Conservation (phyloP, 2,113 vertebrate genomes). For the Oncorhynchus masou region DNA sequence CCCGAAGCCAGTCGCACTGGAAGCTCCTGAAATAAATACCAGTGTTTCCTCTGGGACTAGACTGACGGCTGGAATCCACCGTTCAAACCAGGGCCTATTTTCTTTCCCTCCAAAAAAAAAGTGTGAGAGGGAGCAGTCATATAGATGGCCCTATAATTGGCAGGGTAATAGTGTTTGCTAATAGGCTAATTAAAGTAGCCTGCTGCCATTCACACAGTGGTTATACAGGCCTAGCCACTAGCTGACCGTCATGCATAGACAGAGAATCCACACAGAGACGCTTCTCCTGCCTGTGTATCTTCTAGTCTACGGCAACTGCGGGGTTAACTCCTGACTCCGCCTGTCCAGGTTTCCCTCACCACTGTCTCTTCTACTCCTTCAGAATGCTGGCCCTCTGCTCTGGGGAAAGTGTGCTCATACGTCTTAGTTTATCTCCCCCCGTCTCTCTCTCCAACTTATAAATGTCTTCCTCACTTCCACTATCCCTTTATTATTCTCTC, state of each 20-base stretch:
- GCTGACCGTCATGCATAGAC: background rate
- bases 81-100: conserved; percentile 16
- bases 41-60: conserved; percentile 54
- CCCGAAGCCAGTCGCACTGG: conserved; percentile 43
- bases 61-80: conserved; percentile 31
- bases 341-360: background rate
- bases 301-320: background rate
- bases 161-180: conserved; percentile 53
- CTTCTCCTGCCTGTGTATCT: background rate
- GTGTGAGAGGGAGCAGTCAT: conserved; percentile 15
- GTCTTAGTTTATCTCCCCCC: background rate
- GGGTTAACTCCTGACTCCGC: background rate
- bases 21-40: conserved; percentile 66
- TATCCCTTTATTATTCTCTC: background rate
- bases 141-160: conserved; percentile 17
- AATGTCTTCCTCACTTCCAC: conserved; percentile 12
- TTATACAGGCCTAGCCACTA: background rate
- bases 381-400: background rate
- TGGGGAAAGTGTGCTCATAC: background rate
- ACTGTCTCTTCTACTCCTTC: background rate
- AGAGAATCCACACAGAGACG: background rate
- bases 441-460: background rate
- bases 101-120: background rate
- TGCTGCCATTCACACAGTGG: conserved; percentile 17
- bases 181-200: conserved; percentile 50